These are phyloP conservation scores for Hyles vespertilio DNA, from an alignment of 1,140 invertebrate genomes.

Conservation along the genomic window DNA sequence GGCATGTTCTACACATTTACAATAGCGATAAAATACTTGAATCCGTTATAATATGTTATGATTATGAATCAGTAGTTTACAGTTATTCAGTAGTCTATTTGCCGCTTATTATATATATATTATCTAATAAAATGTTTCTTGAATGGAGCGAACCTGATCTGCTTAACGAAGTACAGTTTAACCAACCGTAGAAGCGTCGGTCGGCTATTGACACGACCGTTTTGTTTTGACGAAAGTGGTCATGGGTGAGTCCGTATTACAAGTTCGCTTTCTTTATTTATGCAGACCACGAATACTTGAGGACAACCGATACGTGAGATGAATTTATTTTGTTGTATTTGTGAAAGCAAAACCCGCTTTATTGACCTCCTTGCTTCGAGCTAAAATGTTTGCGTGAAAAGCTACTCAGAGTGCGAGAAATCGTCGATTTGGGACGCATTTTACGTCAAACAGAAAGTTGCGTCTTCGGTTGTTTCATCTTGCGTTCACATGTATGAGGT, in stretches of 20 bases:
- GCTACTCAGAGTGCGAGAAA: conserved; percentile 64
- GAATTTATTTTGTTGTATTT: conserved; percentile 76
- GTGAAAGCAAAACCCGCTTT: conserved; percentile 72
- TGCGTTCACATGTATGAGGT: conserved; percentile 2
- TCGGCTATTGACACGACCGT: neutral
- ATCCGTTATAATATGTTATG: no score
- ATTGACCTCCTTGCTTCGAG: conserved; percentile 67
- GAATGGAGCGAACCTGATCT: no score
- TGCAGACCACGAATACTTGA: conserved; percentile 56
- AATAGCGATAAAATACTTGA: no score
- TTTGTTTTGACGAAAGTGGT: conserved; percentile 34
- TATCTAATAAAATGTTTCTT: no score
- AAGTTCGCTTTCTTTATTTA: conserved; percentile 70
- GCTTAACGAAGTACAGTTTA: neutral
- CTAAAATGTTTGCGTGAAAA: conserved; percentile 69
- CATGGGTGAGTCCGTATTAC: conserved; percentile 38
- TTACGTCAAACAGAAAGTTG: conserved; percentile 46
- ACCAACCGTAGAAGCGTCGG: neutral
- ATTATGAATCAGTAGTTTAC: no score
- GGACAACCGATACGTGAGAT: conserved; percentile 74
- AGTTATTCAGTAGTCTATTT: no score
- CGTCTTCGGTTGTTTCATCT: conserved; percentile 10
- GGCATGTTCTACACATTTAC: no score
- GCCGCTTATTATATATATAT: no score
- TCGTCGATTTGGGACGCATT: conserved; percentile 65